These are phyloP conservation scores for Sebastes wilsoni DNA, from an alignment of 2,797 vertebrate genomes.

Conservation along the genomic window DNA sequence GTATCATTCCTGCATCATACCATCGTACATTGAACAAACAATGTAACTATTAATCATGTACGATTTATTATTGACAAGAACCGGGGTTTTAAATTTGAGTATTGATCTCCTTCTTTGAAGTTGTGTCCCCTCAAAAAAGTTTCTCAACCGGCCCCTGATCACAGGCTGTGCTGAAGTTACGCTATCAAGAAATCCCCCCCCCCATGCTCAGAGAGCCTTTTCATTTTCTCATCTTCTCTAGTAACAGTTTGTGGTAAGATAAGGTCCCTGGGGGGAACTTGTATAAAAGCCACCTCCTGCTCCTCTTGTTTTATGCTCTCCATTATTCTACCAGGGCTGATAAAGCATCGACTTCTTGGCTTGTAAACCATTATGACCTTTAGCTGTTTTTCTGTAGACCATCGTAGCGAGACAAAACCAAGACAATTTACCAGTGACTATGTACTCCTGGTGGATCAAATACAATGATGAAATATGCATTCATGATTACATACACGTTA, in stretches of 20 bases:
- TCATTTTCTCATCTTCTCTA: slow-evolving; percentile 53
- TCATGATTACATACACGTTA: not conserved
- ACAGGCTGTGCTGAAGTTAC: not conserved
- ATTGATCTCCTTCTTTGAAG: not conserved
- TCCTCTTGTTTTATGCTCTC: slow-evolving; percentile 57
- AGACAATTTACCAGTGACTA: slow-evolving; percentile 27
- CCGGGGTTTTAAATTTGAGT: not conserved
- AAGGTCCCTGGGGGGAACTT: slow-evolving; percentile 55
- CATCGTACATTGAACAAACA: not conserved
- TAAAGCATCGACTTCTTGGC: slow-evolving; percentile 58
- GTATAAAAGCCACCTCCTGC: slow-evolving; percentile 52
- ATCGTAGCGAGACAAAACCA: slow-evolving; percentile 38
- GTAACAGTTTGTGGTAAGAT: slow-evolving; percentile 59
- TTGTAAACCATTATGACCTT: slow-evolving; percentile 73
- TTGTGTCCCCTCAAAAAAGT: not conserved
- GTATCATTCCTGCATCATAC: not conserved
- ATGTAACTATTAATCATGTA: not conserved
- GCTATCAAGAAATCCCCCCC: slow-evolving; percentile 7
- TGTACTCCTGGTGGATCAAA: not conserved
- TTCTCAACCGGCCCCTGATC: not conserved
- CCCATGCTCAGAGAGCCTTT: slow-evolving; percentile 29
- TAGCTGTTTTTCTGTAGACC: slow-evolving; percentile 44
- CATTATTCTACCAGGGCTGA: slow-evolving; percentile 57
- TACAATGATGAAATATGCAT: slow-evolving; percentile 13
- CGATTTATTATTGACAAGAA: not conserved